Evolutionary conservation across 2,888 invertebrate species (phyloP).

Genomic region (Cephalotes varians): DNA sequence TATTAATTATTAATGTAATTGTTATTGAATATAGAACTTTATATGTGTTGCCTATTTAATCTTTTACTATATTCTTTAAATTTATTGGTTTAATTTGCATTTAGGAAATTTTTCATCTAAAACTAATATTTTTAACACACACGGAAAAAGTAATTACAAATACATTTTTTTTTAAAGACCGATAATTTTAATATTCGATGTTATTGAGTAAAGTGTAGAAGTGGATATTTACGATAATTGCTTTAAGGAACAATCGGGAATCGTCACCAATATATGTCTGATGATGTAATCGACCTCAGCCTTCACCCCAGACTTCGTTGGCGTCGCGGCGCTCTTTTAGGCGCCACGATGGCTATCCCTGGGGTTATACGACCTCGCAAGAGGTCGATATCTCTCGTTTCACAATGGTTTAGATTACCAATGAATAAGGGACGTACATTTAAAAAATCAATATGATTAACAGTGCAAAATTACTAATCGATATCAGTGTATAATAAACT

Average conservation of each 20-base stretch:
- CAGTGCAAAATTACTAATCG: neutral
- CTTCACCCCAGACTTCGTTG: conserved; percentile 41
- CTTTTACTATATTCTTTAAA: neutral
- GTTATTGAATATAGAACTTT: neutral
- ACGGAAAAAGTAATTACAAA: neutral
- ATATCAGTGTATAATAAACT: neutral
- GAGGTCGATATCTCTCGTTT: conserved; percentile 73
- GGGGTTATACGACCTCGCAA: conserved; percentile 54
- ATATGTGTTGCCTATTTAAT: neutral
- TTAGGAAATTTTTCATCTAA: neutral
- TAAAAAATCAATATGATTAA: conserved; percentile 9
- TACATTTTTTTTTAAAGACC: neutral
- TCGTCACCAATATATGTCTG: conserved; percentile 71
- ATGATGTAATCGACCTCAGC: conserved; percentile 73
- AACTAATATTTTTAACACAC: neutral
- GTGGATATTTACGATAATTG: conserved; percentile 46
- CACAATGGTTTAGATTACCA: neutral
- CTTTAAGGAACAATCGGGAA: conserved; percentile 64
- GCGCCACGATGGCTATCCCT: conserved; percentile 77
- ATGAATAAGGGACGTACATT: neutral
- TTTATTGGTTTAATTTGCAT: neutral
- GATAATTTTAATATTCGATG: conserved; percentile 48
- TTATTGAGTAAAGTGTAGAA: conserved; percentile 58
- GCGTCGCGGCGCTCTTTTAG: conserved; percentile 75
- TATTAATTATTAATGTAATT: too few relatives aligned